Conservation (phyloP, 2,888 invertebrate species). For the Xanthorhoe designata region DNA sequence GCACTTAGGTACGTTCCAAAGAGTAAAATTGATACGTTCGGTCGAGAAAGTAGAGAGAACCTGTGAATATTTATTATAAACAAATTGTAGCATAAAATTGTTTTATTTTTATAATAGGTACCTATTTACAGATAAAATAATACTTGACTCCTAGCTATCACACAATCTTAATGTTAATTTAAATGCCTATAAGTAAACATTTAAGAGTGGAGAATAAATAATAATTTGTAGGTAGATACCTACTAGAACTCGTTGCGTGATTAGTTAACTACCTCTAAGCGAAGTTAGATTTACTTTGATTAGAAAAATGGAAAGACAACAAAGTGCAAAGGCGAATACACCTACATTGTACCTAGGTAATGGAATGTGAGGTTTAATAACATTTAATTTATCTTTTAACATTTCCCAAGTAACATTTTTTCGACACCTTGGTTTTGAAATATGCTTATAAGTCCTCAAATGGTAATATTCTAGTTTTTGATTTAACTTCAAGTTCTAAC, state of each 20-base stretch:
- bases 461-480: too few relatives aligned
- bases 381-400: too few relatives aligned
- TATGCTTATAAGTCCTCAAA: too few relatives aligned
- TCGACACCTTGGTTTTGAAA: too few relatives aligned
- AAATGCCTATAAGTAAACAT: conserved; percentile 15
- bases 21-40: too few relatives aligned
- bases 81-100: conserved; percentile 14
- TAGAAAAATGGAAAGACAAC: neutral
- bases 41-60: too few relatives aligned
- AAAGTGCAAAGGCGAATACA: too few relatives aligned
- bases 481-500: too few relatives aligned
- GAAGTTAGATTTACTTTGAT: neutral
- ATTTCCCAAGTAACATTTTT: too few relatives aligned
- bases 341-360: too few relatives aligned
- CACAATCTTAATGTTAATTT: conserved; percentile 11
- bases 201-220: conserved; percentile 21
- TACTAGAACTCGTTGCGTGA: neutral
- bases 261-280: neutral
- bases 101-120: conserved; percentile 36
- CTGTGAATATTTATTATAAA: conserved; percentile 8
- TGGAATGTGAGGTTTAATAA: too few relatives aligned
- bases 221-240: neutral
- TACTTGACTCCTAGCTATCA: conserved; percentile 28
- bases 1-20: too few relatives aligned
- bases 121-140: conserved; percentile 38